Evolutionary conservation across 2,888 invertebrate species (phyloP), one percentile per base, ranked within the genome.

Genomic region (Xestia rhomboidea): DNA sequence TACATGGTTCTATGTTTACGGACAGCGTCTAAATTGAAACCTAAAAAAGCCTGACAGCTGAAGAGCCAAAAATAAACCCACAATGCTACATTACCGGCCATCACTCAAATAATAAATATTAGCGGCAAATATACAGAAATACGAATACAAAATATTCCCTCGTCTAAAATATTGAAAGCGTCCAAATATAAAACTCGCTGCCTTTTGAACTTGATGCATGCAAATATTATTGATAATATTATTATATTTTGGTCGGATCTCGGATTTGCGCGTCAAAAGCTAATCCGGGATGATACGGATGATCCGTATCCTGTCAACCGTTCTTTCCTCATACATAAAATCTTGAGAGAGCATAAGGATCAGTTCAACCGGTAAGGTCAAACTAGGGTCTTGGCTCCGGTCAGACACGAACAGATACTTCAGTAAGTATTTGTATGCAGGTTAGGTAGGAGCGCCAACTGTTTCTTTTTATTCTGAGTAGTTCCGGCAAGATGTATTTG

Each of bases 141-240:
- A 79, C 24, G 21, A 46, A 77, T 27, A 64, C 7, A 46, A 54
- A 54, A 54, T 54, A 30, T 75, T n/a, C 15, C 34, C 18, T 30
- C 51, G 7, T 54, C 41, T 34, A 57, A 76, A 68, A 79, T 81
- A 76, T 79, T 64, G 64, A 82, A 81, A 76, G 46, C 15, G 15
- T 34, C 38, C 27, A 41, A 27, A 60, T 51, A 68, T 44, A 46
- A 62, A 82, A 49, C 46, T 30, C 49, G 11, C 30, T 38, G 77
- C 80, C 77, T 64, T 82, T 77, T 77, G 44, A 66, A 71, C 72
- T 70, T 73, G 54, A 79, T 68, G 46, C 75, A 73, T 76, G 69
- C 27, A 80, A 76, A 80, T 77, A 84, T 73, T 73, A 76, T 72
- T 75, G 79, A 73, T 79, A 79, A 21, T 0, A 83, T 79, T 79